Base-by-base conservation (phyloP, 2,113 vertebrate genomes). In the Callorhinus ursinus region DNA sequence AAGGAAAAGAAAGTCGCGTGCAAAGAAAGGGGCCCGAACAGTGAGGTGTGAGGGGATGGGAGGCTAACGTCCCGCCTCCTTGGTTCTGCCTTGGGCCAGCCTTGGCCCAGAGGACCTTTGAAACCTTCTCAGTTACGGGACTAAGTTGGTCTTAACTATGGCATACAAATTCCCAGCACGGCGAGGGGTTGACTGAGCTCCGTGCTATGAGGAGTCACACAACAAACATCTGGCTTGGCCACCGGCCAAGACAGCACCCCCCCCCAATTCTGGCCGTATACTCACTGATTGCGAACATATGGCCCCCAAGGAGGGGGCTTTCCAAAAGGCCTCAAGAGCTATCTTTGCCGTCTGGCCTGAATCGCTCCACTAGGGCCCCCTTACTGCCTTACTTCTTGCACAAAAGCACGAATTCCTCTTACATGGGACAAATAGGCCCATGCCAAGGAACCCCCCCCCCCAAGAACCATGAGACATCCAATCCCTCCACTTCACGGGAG, bases 181-280 rank as follows among this genome's bases (percentile, higher is more conserved):
- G 16, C 7, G 7, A 96, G 36, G 49, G 79, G 10, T 80, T 72
- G 63, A 61, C 76, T 61, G 77, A 90, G 42, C 22, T 83, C 90
- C 67, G 31, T 26, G 31, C 65, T 85, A 36, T 88, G 71, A 74
- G 67, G 67, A 88, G 79, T 96, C 79, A 91, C 46, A 87, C 77
- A 61, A 57, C 42, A 83, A 90, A 97, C 92, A 93, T 93, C 96
- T 96, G 92, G 55, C 90, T 95, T 97, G 95, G 94, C 83, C 85
- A 59, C 86, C 53, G 59, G 71, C 72, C 86, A 77, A 61, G 49
- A 86, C 22, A 81, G 33, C 39, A 26, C 61, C 22, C 53, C 16
- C 16, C 57, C 8, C 21, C 8, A 31, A 14, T 16, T 53, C 39
- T 46, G 88, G 55, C 57, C 72, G 24, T 79, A 69, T 24, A 51